Evolutionary conservation across 2,888 invertebrate genomes (phyloP).

Genomic region (Incurvaria masculella): DNA sequence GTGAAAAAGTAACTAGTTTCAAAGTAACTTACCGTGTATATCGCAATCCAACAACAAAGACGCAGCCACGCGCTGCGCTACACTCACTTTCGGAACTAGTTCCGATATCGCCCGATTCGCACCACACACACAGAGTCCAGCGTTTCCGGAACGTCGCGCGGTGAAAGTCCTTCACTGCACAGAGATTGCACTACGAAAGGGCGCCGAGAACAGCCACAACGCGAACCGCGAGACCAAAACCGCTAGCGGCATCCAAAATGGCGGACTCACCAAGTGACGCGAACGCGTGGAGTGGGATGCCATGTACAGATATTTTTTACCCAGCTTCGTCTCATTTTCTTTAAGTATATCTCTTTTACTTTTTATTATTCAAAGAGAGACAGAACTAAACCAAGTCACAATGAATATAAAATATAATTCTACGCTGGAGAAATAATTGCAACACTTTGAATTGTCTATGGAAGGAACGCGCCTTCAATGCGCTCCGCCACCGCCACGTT

Average conservation of each 20-base stretch:
- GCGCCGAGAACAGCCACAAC: neutral
- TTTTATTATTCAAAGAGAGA: too few species aligned
- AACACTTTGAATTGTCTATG: too few species aligned
- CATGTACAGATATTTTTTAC: too few species aligned
- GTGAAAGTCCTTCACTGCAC: neutral
- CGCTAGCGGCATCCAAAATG: slow-evolving; percentile 58
- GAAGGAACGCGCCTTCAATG: too few species aligned
- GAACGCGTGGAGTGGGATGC: slow-evolving; percentile 38
- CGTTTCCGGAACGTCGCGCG: neutral
- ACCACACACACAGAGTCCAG: neutral
- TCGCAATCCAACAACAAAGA: slow-evolving; percentile 56
- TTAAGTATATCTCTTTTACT: too few species aligned
- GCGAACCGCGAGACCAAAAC: slow-evolving; percentile 21
- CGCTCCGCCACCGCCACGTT: too few species aligned
- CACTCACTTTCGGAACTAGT: slow-evolving; percentile 8
- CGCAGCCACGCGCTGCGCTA: slow-evolving; percentile 57
- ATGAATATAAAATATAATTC: too few species aligned
- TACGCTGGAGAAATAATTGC: too few species aligned
- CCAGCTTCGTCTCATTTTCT: too few species aligned
- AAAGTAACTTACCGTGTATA: slow-evolving; percentile 46
- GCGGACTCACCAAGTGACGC: slow-evolving; percentile 50
- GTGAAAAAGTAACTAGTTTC: neutral
- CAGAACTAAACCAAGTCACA: too few species aligned
- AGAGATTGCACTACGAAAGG: neutral
- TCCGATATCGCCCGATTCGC: neutral